Evolutionary conservation across 2,888 invertebrate species (phyloP).

Genomic region (Torymus aiolomorphi): DNA sequence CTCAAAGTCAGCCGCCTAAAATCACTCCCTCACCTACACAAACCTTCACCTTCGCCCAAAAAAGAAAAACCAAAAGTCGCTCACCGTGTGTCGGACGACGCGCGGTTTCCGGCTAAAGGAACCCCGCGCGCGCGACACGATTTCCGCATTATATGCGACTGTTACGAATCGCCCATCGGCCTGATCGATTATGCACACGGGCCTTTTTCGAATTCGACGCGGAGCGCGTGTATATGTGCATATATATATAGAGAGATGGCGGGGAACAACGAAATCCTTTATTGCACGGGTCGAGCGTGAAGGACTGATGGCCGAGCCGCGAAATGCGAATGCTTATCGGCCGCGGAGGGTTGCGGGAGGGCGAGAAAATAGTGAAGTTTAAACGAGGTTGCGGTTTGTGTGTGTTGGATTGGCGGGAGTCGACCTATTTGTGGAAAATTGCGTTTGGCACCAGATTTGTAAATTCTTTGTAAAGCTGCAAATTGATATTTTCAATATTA

Average conservation of each 20-base stretch:
- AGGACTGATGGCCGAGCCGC: conserved; percentile 26
- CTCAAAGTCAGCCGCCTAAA: no score
- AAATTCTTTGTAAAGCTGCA: no score
- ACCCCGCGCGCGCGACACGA: conserved; percentile 64
- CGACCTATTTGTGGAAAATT: no score
- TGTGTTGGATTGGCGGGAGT: no score
- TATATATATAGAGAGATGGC: background rate
- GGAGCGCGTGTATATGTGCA: background rate
- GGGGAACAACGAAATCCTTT: conserved; percentile 44
- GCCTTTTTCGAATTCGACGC: conserved; percentile 6
- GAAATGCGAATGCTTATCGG: conserved; percentile 32
- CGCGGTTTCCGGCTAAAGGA: conserved; percentile 46
- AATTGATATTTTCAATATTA: no score
- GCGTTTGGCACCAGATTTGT: no score
- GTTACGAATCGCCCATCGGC: conserved; percentile 69
- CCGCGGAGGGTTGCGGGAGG: no score
- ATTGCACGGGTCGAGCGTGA: conserved; percentile 33
- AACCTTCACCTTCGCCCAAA: no score
- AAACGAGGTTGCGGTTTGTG: no score
- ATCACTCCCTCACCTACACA: no score
- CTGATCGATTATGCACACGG: conserved; percentile 67
- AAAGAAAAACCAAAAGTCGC: no score
- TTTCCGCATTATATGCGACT: conserved; percentile 70
- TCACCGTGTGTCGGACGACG: background rate
- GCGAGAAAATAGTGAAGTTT: no score